phyloP scores from a whole-genome alignment of 2,113 vertebrate genomes.

The Porphyrio hochstetteri region DNA sequence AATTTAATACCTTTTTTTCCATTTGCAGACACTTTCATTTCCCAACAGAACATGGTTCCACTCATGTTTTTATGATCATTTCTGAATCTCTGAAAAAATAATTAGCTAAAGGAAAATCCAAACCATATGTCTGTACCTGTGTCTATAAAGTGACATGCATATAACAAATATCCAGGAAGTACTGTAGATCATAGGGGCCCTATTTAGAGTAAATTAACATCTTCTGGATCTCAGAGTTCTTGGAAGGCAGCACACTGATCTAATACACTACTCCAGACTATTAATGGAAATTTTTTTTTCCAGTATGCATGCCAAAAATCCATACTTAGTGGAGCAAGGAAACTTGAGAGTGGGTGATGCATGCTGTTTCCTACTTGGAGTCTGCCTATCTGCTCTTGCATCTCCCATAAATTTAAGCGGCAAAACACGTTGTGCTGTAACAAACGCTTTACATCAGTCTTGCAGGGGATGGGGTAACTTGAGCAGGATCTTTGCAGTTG shows the following conservation, averaged over 20 bases:
- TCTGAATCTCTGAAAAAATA: slow-evolving; percentile 11
- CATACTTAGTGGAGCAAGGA: slow-evolving; percentile 31
- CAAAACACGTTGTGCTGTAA: not conserved
- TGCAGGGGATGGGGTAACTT: not conserved
- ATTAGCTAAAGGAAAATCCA: not conserved
- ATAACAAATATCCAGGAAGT: slow-evolving; percentile 32
- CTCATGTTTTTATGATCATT: not conserved
- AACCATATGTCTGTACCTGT: slow-evolving; percentile 41
- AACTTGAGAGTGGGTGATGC: not conserved
- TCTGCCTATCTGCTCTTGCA: slow-evolving; percentile 24
- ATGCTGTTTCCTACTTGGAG: slow-evolving; percentile 17
- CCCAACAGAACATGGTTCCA: not conserved
- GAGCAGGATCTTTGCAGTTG: not conserved
- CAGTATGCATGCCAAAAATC: not conserved
- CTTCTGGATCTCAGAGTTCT: not conserved
- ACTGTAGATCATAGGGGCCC: not conserved
- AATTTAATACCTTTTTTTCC: not conserved
- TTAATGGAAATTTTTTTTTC: slow-evolving; percentile 49
- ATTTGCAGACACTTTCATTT: not conserved
- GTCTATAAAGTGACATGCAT: not conserved
- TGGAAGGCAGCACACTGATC: slow-evolving; percentile 9
- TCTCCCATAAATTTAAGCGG: not conserved
- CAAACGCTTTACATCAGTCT: not conserved
- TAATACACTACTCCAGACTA: slow-evolving; percentile 1
- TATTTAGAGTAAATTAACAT: slow-evolving; percentile 34